Percentiles rank a stretch among this genome's conserved stretches.
phyloP scores from a whole-genome alignment of 2,113 vertebrate genomes.

The Phoxinus phoxinus region DNA sequence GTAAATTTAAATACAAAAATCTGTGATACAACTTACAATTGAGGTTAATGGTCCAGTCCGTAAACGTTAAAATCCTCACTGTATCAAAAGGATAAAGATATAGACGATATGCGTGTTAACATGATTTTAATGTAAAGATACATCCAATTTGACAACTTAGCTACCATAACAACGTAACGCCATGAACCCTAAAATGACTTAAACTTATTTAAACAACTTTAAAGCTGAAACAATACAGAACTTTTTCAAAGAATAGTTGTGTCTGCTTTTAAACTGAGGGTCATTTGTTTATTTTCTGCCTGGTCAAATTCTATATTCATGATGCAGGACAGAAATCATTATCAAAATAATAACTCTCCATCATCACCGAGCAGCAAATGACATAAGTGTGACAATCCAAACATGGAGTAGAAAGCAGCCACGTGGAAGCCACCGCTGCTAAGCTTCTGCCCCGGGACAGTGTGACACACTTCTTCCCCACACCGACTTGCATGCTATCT shows the following conservation, averaged over 20 bases:
- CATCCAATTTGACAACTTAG: not conserved
- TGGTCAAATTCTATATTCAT: not conserved
- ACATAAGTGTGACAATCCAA: not conserved
- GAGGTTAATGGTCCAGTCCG: not conserved
- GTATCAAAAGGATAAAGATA: not conserved
- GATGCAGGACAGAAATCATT: not conserved
- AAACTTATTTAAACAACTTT: not conserved
- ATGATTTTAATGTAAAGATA: not conserved
- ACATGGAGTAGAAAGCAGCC: not conserved
- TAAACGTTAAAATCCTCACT: no score
- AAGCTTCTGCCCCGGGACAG: slow-evolving; percentile 50
- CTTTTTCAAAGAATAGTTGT: not conserved
- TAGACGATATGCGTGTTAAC: not conserved
- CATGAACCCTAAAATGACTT: not conserved
- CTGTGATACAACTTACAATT: not conserved
- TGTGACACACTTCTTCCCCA: slow-evolving; percentile 32
- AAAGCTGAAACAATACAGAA: not conserved
- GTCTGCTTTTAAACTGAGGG: not conserved
- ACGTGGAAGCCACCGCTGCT: slow-evolving; percentile 23
- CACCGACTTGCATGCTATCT: slow-evolving; percentile 52
- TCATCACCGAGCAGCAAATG: not conserved
- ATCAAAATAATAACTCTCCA: not conserved
- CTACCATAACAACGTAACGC: no score
- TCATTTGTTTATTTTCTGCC: not conserved
- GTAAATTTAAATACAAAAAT: not conserved